Evolutionary conservation across 2,113 vertebrate species (phyloP).

Genomic region (Dendrocopos noguchii): DNA sequence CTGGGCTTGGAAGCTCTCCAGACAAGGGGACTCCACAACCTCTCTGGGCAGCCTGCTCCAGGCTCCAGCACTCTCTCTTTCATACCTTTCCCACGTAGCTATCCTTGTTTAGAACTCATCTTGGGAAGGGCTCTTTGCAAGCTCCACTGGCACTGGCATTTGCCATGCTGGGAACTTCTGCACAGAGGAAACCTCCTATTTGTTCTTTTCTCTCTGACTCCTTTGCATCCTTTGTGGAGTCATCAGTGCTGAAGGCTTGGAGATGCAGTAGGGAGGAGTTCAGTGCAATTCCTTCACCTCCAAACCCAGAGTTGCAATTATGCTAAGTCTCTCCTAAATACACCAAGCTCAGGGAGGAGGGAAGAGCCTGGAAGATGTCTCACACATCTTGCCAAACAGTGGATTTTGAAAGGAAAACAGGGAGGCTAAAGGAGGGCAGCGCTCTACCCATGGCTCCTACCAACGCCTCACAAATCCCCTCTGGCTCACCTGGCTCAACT

Average conservation of each 20-base stretch:
- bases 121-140: neutral
- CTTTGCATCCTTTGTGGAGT: neutral
- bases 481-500: neutral
- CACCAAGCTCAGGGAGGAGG: neutral
- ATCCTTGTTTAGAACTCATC: accelerated
- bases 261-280: neutral
- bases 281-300: accelerated
- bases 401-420: neutral
- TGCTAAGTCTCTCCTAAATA: neutral
- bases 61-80: no score
- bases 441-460: neutral
- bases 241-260: neutral
- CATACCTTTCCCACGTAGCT: neutral
- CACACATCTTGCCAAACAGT: neutral
- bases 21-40: no score
- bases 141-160: accelerated
- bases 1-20: no score
- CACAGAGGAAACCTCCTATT: neutral
- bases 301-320: accelerated
- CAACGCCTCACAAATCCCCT: neutral
- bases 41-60: no score
- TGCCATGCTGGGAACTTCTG: neutral
- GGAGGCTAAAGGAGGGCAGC: neutral
- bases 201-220: neutral
- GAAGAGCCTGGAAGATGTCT: neutral